phyloP scores from a whole-genome alignment of 2,888 invertebrate species.

The Cactoblastis cactorum region DNA sequence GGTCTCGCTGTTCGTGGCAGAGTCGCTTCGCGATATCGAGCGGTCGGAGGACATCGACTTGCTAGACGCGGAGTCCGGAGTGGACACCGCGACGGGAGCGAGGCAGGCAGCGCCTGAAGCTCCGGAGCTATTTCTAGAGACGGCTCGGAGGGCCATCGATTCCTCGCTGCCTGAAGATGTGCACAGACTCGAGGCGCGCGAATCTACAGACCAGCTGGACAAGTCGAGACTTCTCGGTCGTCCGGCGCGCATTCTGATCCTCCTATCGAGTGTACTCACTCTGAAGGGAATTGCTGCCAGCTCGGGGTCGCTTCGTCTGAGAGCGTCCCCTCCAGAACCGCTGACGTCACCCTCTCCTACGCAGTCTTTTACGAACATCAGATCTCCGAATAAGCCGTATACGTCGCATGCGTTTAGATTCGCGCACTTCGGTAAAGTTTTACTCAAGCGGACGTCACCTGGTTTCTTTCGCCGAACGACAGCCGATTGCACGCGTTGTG shows the following conservation, averaged over 20 bases:
- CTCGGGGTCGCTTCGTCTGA: slow-evolving; percentile 90
- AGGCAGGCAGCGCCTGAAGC: slow-evolving; percentile 82
- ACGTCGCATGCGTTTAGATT: slow-evolving; percentile 89
- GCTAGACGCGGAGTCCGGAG: slow-evolving; percentile 62
- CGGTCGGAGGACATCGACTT: slow-evolving; percentile 65
- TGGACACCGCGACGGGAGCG: slow-evolving; percentile 74
- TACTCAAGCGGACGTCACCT: slow-evolving; percentile 83
- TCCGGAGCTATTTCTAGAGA: slow-evolving; percentile 87
- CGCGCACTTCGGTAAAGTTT: slow-evolving; percentile 87
- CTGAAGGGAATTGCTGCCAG: slow-evolving; percentile 89
- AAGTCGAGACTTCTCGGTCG: slow-evolving; percentile 89
- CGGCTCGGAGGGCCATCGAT: slow-evolving; percentile 86
- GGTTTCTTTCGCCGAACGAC: slow-evolving; percentile 66
- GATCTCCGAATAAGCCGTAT: slow-evolving; percentile 92
- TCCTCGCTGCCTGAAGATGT: slow-evolving; percentile 94
- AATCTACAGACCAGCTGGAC: slow-evolving; percentile 93
- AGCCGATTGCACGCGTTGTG: slow-evolving; percentile 67
- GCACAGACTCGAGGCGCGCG: slow-evolving; percentile 88
- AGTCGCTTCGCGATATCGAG: slow-evolving; percentile 56
- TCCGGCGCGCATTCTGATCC: slow-evolving; percentile 89
- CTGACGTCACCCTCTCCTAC: slow-evolving; percentile 87
- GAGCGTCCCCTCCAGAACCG: slow-evolving; percentile 85
- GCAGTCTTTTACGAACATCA: slow-evolving; percentile 93
- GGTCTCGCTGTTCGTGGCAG: slow-evolving; percentile 39
- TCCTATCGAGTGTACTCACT: slow-evolving; percentile 89